Conservation (phyloP, 2,888 invertebrate species). For the Reticulitermes lucifugus region DNA sequence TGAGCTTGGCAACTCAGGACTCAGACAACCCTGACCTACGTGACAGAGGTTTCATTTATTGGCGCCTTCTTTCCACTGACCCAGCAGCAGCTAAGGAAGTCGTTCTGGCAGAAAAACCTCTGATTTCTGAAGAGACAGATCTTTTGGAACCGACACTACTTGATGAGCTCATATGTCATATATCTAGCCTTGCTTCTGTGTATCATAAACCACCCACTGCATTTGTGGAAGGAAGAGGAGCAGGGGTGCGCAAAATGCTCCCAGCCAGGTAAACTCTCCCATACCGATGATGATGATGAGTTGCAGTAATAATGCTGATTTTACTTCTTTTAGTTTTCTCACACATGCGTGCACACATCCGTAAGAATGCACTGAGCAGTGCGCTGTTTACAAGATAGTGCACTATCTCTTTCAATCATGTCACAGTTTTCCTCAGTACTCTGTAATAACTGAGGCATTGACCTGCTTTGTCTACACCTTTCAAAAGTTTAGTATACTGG, state of each 20-base stretch:
- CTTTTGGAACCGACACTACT: slow-evolving; percentile 95
- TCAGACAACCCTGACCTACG: slow-evolving; percentile 98
- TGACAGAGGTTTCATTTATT: slow-evolving; percentile 99
- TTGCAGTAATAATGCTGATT: no score
- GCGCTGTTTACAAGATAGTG: no score
- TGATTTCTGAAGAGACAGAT: slow-evolving; percentile 99
- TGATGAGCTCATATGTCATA: slow-evolving; percentile 98
- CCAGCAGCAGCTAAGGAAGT: slow-evolving; percentile 99
- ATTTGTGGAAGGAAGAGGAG: slow-evolving; percentile 90
- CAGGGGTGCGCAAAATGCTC: slow-evolving; percentile 82
- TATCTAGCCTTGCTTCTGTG: slow-evolving; percentile 96
- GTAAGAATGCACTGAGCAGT: no score
- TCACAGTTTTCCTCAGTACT: no score
- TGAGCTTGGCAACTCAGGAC: slow-evolving; percentile 88
- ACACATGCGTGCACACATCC: no score
- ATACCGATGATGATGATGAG: no score
- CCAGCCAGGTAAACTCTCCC: slow-evolving; percentile 71
- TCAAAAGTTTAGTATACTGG: no score
- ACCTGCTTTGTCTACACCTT: no score
- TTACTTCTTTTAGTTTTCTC: no score
- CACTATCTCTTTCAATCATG: no score
- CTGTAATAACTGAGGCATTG: no score
- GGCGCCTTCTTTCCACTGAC: slow-evolving; percentile 98
- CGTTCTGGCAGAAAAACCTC: slow-evolving; percentile 97
- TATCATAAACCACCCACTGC: slow-evolving; percentile 99